Evolutionary conservation across 2,113 vertebrate species (phyloP).

Genomic region (Panthera leo): DNA sequence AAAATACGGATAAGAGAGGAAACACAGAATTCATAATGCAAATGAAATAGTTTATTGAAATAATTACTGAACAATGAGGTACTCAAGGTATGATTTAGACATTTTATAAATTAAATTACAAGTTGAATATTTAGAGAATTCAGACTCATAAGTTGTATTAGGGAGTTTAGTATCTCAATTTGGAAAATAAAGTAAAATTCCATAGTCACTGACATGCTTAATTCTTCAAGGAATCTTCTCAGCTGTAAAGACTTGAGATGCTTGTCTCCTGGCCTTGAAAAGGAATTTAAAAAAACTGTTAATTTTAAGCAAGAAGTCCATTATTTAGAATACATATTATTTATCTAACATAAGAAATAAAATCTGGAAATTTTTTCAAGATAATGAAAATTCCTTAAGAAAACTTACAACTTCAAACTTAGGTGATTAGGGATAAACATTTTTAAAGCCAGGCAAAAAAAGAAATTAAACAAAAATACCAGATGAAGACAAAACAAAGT

Average conservation of each 20-base stretch:
- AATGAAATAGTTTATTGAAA: constrained; percentile 70
- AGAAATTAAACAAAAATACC: constrained; percentile 9
- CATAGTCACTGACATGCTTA: constrained; percentile 34
- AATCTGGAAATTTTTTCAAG: neutral
- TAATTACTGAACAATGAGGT: constrained; percentile 48
- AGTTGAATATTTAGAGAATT: constrained; percentile 31
- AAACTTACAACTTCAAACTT: constrained; percentile 23
- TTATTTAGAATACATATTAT: constrained; percentile 23
- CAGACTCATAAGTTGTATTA: neutral
- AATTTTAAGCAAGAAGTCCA: constrained; percentile 40
- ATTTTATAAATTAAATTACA: constrained; percentile 58
- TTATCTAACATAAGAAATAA: neutral
- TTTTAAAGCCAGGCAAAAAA: neutral
- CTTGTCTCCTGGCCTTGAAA: constrained; percentile 86
- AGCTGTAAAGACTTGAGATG: constrained; percentile 88
- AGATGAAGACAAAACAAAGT: constrained; percentile 17
- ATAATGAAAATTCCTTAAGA: constrained; percentile 40
- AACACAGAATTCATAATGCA: constrained; percentile 47
- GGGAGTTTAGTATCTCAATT: constrained; percentile 38
- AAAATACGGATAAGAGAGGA: constrained; percentile 29
- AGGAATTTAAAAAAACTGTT: constrained; percentile 27
- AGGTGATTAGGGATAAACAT: constrained; percentile 1
- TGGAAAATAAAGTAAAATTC: constrained; percentile 27
- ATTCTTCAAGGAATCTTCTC: constrained; percentile 92
- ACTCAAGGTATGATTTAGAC: neutral